Evolutionary conservation across 2,888 invertebrate species (phyloP), one percentile per base, ranked within the genome.

Genomic region (Chloroclystis v-ata): DNA sequence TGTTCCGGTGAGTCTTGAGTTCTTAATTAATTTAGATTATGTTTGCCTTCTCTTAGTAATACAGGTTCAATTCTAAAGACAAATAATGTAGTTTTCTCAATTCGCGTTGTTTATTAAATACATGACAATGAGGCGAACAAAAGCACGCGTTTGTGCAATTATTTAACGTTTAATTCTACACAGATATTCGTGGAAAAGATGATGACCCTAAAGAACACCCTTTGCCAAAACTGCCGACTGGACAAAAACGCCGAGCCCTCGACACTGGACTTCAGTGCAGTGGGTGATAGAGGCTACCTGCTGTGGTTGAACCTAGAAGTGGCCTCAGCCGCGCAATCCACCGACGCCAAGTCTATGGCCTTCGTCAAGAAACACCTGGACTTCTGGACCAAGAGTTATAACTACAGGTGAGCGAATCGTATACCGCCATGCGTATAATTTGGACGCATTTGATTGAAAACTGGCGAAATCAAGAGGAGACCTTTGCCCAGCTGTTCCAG

Each of bases 241-340:
- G 81, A 93, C 72, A 89, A 95, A 50, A 91, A 92, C 50, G 90
- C 92, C 26, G 89, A 97, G 40, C 93, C 96, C 6, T 89, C 91
- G 13, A 76, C 93, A 32, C 89, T 93, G 61, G 95, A 95, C n/a
- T 83, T 94, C 3, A 64, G 73, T 0, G 90, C 91, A 52, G 85
- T 94, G 8, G 95, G 95, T 4, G 95, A 96, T 75, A 90, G 92
- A 43, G 96, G 96, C 0, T 91, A 93, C 47, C 78, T 96, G 49
- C 77, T 97, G 30, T 90, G 94, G 78, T 89, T 95, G 14, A 89
- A 94, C 11, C 92, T 95, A 58, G 91, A 96, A 56, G 94, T 95
- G 1, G 89, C 92, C 1, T 91, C 92, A 0, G 90, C 89, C 11
- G 94, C 95, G 1, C 92, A 93, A 28, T 54, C 66, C 0, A 89